Base-by-base conservation (phyloP, 2,113 vertebrate species). In the Sturnira hondurensis region DNA sequence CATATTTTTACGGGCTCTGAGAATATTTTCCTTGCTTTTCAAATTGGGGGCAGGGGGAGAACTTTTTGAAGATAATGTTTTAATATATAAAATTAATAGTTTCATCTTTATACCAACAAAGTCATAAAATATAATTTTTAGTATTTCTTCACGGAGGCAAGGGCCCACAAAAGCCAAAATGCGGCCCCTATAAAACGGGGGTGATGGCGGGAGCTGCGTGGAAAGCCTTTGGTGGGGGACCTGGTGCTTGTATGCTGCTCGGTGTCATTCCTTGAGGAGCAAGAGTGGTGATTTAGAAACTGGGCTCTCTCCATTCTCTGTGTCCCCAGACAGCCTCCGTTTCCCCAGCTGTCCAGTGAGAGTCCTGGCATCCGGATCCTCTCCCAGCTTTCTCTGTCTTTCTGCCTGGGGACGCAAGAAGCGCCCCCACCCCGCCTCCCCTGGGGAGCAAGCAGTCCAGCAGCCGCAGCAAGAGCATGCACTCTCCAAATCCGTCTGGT, bases 391-490 rank as follows among this genome's bases (percentile, higher is more conserved):
- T 41, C 36, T 38, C 38, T 31, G 36, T 70, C 28, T 78, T 22
- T 67, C 43, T 2, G 12, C 86, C 89, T 28, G 0, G 0, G 3
- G 73, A 67, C 22, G 58, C 17, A 22, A 38, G 33, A 56, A 5
- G 3, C 38, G n/a, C 20, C 28, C 11, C 20, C 14, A 0, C 24
- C 17, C 50, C 15, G 0, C 14, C 58, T 33, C 13, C 56, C 17
- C 6, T 0, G 0, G 65, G 61, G 67, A 19, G 17, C 67, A 26
- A 19, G 17, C 67, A 26, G 28, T 7, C 52, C 56, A n/a, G 54
- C 80, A n/a, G 56, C 28, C 19, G 52, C 22, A 58, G 24, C 0
- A 0, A 22, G 3, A 17, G 0, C 0, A 10, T n/a, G n/a, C 33
- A n/a, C 41, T 73, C 68, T 20, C 36, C 50, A 38, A 36, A n/a